Base-by-base conservation (phyloP, 1,140 invertebrate species). In the Pseudomyrmex pallidus region DNA sequence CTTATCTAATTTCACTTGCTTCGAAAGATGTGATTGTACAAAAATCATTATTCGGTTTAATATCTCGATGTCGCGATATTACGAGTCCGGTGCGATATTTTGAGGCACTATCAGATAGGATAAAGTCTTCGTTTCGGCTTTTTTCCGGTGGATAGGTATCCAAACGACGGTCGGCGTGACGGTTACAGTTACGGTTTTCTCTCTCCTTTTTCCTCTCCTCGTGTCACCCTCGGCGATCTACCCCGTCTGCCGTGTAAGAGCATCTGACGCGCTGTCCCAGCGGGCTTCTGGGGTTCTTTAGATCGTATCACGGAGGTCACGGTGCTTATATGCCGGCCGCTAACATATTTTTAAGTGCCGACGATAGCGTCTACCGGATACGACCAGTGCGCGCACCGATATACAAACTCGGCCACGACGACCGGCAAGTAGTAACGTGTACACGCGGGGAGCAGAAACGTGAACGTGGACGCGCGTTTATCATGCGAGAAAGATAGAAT, bases 291-390 rank as follows among this genome's bases (percentile, higher is more conserved):
- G 61, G 72, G 68, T 87, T 89, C 91, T 92, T 91, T 87, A 93
- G 94, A 94, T 94, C 87, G 77, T 94, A 94, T 94, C 93, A 85
- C 87, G 85, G 91, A 93, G 93, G 93, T 94, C 94, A 94, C 91
- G 93, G 93, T 94, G 90, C 92, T 94, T 94, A 93, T 92, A 89
- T 86, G 87, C 90, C 87, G 89, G 88, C 89, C 90, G 91, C 91
- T 91, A 93, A 93, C 92, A 93, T 92, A 93, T 93, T 93, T 94
- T 94, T 94, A 94, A 94, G 90, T 91, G 93, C 89, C 92, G 90
- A 89, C 88, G 88, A 86, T 86, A 89, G 83, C 77, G 86, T 90
- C 91, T 88, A 85, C 78, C 82, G 78, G 87, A 82, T 85, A 85
- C 74, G 64, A 70, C 50, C 59, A 54, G 66, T 57, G 76, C 76